Conservation (phyloP, 2,113 vertebrate species). For the Platichthys flesus region DNA sequence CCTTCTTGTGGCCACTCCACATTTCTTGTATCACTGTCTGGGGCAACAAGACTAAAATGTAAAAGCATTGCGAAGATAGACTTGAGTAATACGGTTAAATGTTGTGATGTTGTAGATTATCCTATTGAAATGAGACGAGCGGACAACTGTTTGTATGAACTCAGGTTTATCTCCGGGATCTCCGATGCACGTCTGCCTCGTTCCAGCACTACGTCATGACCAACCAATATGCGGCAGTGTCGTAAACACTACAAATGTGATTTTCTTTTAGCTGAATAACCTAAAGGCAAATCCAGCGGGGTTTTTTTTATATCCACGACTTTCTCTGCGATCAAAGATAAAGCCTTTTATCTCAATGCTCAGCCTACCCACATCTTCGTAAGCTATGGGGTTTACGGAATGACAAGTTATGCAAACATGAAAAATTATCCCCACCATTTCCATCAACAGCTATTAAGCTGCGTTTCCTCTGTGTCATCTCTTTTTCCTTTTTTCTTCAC, state of each 20-base stretch:
- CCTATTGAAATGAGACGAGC: too few species aligned
- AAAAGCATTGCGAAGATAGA: conserved; percentile 10
- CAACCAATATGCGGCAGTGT: too few species aligned
- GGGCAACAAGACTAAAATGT: not conserved
- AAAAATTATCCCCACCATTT: conserved; percentile 48
- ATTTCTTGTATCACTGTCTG: conserved; percentile 4
- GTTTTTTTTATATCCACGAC: not conserved
- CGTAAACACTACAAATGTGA: too few species aligned
- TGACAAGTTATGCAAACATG: conserved; percentile 37
- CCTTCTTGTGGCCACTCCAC: conserved; percentile 72
- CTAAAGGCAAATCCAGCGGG: not conserved
- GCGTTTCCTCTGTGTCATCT: not conserved
- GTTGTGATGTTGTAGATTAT: too few species aligned
- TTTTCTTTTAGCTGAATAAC: not conserved
- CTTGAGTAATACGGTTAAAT: not conserved
- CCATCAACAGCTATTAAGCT: conserved; percentile 37
- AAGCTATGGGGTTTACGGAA: conserved; percentile 30
- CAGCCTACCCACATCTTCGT: conserved; percentile 16
- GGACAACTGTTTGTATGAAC: too few species aligned
- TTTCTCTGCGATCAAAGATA: conserved; percentile 31
- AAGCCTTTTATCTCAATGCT: conserved; percentile 46
- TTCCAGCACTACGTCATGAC: too few species aligned
- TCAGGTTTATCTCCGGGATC: too few species aligned
- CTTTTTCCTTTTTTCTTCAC: not conserved
- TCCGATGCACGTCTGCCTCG: too few species aligned